These are phyloP conservation scores for Orgyia antiqua DNA, from an alignment of 2,888 invertebrate species.

Conservation along the genomic window DNA sequence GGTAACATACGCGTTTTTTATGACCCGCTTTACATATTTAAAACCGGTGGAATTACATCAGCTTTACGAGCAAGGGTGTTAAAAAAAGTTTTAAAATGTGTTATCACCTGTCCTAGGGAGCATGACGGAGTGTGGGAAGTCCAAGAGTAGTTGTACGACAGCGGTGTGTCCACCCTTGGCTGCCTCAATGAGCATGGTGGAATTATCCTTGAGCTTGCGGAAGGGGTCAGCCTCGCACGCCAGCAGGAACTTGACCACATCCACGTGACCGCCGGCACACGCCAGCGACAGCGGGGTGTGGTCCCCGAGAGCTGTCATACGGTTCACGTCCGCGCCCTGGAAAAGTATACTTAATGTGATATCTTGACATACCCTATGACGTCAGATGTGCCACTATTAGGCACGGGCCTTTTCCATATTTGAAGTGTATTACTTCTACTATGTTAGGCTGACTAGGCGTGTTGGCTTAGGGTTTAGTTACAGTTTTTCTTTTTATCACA, in stretches of 20 bases:
- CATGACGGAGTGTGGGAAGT: constrained; percentile 93
- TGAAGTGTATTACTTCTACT: no score
- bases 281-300: constrained; percentile 98
- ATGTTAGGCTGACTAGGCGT: no score
- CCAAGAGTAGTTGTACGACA: constrained; percentile 95
- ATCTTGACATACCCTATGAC: background rate
- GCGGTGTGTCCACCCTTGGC: constrained; percentile 98
- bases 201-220: constrained; percentile 98
- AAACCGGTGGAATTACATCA: no score
- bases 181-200: constrained; percentile 98
- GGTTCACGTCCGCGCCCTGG: constrained; percentile 70
- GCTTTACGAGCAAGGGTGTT: no score
- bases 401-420: no score
- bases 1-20: no score
- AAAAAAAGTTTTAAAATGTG: no score
- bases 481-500: no score
- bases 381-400: no score
- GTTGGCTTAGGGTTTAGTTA: no score
- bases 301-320: constrained; percentile 95
- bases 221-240: constrained; percentile 96
- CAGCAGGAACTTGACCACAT: constrained; percentile 94
- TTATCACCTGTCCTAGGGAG: constrained; percentile 71
- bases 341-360: background rate
- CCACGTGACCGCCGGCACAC: constrained; percentile 96
- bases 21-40: no score